Base-by-base conservation (phyloP, 2,888 invertebrate genomes). In the Eristalinus aeneus region DNA sequence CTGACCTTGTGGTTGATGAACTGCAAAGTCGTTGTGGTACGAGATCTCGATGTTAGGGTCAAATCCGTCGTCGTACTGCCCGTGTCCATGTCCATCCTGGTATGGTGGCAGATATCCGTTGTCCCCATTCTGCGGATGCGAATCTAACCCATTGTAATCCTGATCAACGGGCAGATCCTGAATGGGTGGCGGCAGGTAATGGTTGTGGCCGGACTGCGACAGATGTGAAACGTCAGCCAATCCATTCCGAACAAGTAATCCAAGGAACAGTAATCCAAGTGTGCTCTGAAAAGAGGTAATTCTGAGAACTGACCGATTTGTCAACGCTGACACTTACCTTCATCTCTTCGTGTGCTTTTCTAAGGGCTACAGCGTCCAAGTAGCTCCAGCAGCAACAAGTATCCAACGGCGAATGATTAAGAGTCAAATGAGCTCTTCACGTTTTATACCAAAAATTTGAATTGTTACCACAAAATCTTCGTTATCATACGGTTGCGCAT, bases 381-480 rank as follows among this genome's bases (percentile, higher is more conserved):
- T 68, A 46, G 68, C 68, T 73, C 56, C 74, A 69, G 65, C 71
- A 65, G 71, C 73, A 60, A 68, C 67, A 69, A 39, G 67, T 89
- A 89, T 90, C 90, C 90, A 92, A 91, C 89, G 89, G 90, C 88
- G 88, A 91, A 91, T 91, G 92, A 90, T 90, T 88, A 88, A 79
- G 88, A 89, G 81, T 87, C 83, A 87, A 90, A 90, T 90, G 89
- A 89, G 89, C 81, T 84, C 88, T 88, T 88, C 90, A 89, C 89
- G 89, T 90, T 91, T 91, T 91, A 91, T 91, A 91, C 89, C 88
- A 72, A 89, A 88, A 87, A 88, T 63, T 77, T 68, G 34, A 72
- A 64, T 68, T 77, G 39, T 63, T 16, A 6, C 20, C 46, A 54
- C 32, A 64, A 81, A 61, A 81, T 68, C 56, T 67, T 81, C 64